Conservation (phyloP, 2,888 invertebrate genomes). For the Sericinus montela region DNA sequence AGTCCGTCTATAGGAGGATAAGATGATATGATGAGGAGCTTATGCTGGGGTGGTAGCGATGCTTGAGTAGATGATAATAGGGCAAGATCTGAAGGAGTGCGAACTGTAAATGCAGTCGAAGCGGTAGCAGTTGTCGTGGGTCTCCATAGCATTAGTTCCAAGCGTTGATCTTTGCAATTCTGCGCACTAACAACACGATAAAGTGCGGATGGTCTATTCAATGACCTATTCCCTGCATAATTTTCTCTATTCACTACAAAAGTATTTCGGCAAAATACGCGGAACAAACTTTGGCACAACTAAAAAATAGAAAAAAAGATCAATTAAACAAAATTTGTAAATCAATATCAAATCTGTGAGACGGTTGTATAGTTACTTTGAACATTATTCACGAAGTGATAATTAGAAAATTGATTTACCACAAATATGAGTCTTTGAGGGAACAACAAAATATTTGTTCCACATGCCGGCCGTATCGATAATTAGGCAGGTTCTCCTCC, state of each 20-base stretch:
- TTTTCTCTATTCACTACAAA: conserved; percentile 35
- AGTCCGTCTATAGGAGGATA: conserved; percentile 37
- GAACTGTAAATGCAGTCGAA: conserved; percentile 32
- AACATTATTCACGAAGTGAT: too few species aligned
- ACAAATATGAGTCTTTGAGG: too few species aligned
- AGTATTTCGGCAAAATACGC: conserved; percentile 27
- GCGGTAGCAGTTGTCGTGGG: conserved; percentile 24
- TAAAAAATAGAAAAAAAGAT: conserved; percentile 20
- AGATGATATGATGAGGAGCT: conserved; percentile 32
- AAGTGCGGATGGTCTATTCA: conserved; percentile 25
- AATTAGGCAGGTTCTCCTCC: too few species aligned
- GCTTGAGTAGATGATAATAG: conserved; percentile 27
- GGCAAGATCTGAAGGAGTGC: conserved; percentile 30
- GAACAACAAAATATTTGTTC: too few species aligned
- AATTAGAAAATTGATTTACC: too few species aligned
- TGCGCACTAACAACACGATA: conserved; percentile 31
- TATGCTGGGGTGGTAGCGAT: conserved; percentile 30
- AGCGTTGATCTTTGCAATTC: conserved; percentile 20
- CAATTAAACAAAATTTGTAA: too few species aligned
- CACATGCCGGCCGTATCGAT: too few species aligned
- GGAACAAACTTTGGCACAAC: conserved; percentile 31
- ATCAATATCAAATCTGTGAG: too few species aligned
- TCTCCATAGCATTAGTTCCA: conserved; percentile 34
- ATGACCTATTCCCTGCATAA: conserved; percentile 3
- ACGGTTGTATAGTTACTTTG: too few species aligned